Conservation (phyloP, 2,113 vertebrate genomes). For the Rhinogobius similis region DNA sequence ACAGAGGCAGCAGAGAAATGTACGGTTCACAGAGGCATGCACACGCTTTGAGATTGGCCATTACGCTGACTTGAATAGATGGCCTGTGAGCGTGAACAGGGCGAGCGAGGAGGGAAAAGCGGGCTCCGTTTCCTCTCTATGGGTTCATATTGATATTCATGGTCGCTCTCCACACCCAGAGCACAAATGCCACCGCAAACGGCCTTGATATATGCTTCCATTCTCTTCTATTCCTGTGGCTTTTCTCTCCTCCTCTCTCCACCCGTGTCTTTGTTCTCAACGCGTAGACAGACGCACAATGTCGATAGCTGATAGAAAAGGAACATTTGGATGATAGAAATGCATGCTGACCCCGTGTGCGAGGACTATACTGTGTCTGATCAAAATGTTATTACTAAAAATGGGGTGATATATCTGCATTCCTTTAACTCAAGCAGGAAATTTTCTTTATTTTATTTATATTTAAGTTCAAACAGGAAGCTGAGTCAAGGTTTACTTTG, state of each 20-base stretch:
- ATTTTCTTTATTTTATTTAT: no score
- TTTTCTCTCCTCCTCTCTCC: constrained; percentile 63
- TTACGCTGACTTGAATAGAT: constrained; percentile 73
- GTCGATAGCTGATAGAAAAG: constrained; percentile 53
- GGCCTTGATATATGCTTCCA: constrained; percentile 72
- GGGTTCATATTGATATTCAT: constrained; percentile 77
- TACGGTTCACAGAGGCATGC: constrained; percentile 5
- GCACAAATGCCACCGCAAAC: constrained; percentile 71
- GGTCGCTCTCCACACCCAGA: constrained; percentile 67
- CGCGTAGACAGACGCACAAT: constrained; percentile 44
- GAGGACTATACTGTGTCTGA: no score
- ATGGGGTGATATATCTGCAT: no score
- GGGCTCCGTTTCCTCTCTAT: constrained; percentile 60
- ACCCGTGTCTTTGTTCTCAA: constrained; percentile 51
- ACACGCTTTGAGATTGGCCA: constrained; percentile 61
- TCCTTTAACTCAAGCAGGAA: no score
- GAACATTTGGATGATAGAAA: neutral
- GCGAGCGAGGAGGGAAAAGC: constrained; percentile 49
- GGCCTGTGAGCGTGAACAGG: constrained; percentile 72
- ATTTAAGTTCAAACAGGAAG: neutral
- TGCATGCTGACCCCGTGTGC: neutral
- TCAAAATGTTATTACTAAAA: no score
- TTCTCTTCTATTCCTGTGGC: constrained; percentile 73
- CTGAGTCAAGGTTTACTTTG: neutral
- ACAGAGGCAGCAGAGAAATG: neutral